Evolutionary conservation across 2,113 vertebrate genomes (phyloP), one percentile per base, ranked within the genome.

Genomic region (Gobio gobio): DNA sequence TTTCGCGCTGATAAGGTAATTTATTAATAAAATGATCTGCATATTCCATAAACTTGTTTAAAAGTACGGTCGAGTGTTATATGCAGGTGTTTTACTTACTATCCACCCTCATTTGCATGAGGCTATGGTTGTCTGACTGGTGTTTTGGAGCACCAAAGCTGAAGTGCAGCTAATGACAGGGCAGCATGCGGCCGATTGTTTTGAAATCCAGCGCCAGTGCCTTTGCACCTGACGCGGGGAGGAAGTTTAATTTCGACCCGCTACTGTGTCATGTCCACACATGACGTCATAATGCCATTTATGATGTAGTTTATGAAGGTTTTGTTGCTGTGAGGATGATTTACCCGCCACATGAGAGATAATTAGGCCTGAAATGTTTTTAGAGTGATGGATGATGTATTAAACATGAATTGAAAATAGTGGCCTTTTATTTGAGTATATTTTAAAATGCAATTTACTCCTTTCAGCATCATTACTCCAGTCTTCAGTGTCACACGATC

Each of bases 151-250:
- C 72, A 74, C 68, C 20, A 10, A 2, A 43, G 33, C 66, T 70
- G 70, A 51, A 76, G 73, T 10, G 73, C 45, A 51, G 73, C 89
- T 86, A 84, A 85, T 91, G 89, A 89, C 90, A 89, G 87, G 76
- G 70, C 75, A 77, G 74, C 90, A 89, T 76, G 88, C 63, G 85
- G 83, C 85, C 84, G 81, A 73, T 87, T 91, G 89, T 91, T 91
- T 89, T 91, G 89, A 90, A 91, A 91, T 88, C 83, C 61, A 79
- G 89, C 87, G 89, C 88, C 87, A 87, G 88, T 82, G 58, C 77
- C 47, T 66, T 70, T 83, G 84, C 90, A 90, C 85, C 86, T 89
- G 89, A 88, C 86, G 70, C 83, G 58, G 45, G 45, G 78, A 78
- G 79, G 83, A 81, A 61, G 83, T 78, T 87, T 63, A 45, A 83